Evolutionary conservation across 2,113 vertebrate genomes (phyloP).

Genomic region (Rhombomys opimus): DNA sequence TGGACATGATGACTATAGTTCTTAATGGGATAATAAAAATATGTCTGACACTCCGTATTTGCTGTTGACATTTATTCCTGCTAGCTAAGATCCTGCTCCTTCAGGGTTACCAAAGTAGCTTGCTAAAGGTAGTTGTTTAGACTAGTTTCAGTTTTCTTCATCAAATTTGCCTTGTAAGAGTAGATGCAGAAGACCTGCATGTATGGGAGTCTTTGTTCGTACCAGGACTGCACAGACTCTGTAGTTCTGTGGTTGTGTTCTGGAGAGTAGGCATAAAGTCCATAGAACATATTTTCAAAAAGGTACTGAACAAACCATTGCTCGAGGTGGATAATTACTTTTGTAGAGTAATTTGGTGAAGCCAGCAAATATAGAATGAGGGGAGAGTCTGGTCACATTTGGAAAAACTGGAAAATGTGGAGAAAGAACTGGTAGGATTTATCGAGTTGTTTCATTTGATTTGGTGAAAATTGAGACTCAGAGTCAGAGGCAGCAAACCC

Average conservation of each 20-base stretch:
- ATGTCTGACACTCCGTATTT: not conserved
- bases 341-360: not conserved
- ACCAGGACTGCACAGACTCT: not conserved
- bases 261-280: not conserved
- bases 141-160: not conserved
- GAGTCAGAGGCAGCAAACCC: not conserved
- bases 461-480: not conserved
- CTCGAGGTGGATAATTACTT: not conserved
- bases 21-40: not conserved
- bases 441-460: not conserved
- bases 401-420: not conserved
- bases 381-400: not conserved
- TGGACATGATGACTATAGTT: not conserved
- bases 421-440: not conserved
- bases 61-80: not conserved
- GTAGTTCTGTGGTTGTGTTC: not conserved
- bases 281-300: not conserved
- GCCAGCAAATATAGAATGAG: not conserved
- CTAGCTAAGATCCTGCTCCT: not conserved
- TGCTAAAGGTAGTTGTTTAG: not conserved
- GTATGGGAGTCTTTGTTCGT: not conserved
- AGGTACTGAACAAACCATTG: not conserved
- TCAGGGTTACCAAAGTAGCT: not conserved
- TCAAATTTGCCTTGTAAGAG: not conserved
- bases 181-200: not conserved